phyloP scores from a whole-genome alignment of 1,140 invertebrate species.

The Oncopodura yosiiana region DNA sequence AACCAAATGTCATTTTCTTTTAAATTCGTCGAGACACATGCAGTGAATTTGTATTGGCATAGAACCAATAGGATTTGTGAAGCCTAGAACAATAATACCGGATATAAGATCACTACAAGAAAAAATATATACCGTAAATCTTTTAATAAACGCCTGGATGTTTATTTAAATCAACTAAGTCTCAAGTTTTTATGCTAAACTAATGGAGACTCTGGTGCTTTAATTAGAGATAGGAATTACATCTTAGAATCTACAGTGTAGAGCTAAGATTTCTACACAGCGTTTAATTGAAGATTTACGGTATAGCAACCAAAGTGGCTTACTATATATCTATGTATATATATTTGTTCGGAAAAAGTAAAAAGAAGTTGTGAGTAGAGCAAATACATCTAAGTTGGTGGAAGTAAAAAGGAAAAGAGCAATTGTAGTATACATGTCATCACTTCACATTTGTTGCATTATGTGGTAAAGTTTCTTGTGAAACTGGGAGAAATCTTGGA shows the following conservation, averaged over 20 bases:
- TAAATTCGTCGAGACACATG: constrained; percentile 22
- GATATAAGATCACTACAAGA: not conserved
- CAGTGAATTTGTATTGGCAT: constrained; percentile 24
- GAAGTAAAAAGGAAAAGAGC: constrained; percentile 13
- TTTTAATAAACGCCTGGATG: not conserved
- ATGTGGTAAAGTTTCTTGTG: constrained; percentile 4
- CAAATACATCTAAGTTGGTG: not conserved
- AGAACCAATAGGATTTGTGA: constrained; percentile 15
- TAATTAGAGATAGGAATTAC: too few relatives aligned
- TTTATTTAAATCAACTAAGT: not conserved
- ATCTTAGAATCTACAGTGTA: too few relatives aligned
- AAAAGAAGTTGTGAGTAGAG: not conserved
- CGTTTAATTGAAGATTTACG: too few relatives aligned
- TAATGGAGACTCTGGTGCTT: too few relatives aligned
- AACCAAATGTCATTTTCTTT: constrained; percentile 15
- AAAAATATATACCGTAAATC: not conserved
- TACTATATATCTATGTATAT: constrained; percentile 1
- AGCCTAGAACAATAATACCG: not conserved
- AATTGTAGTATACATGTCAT: constrained; percentile 32
- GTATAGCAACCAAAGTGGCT: too few relatives aligned
- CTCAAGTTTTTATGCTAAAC: not conserved
- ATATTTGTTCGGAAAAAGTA: not conserved
- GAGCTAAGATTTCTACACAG: too few relatives aligned
- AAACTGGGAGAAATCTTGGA: too few relatives aligned
- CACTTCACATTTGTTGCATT: constrained; percentile 32